Conservation (phyloP, 2,113 vertebrate species). For the Corythornis cristatus region DNA sequence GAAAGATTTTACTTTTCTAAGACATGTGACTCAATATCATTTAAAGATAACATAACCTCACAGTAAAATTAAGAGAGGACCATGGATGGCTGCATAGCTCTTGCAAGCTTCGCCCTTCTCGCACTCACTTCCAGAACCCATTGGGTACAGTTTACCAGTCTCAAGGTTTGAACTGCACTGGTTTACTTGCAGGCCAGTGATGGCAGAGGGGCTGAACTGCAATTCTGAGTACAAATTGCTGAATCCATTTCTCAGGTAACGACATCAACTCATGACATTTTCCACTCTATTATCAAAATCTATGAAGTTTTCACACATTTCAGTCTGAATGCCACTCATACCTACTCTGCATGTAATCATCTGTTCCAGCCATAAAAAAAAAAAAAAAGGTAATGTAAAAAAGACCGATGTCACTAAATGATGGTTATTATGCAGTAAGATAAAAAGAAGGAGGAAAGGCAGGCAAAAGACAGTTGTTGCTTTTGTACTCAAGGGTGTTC, state of each 20-base stretch:
- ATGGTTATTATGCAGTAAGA: background rate
- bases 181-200: background rate
- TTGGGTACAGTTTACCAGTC: background rate
- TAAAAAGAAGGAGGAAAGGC: background rate
- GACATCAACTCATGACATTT: background rate
- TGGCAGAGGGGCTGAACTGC: background rate
- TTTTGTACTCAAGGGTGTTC: background rate
- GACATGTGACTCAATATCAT: background rate
- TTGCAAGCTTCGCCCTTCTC: background rate
- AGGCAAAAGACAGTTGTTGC: background rate
- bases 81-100: background rate
- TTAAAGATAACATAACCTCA: background rate
- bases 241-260: background rate
- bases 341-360: background rate
- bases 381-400: background rate
- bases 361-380: background rate
- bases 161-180: background rate
- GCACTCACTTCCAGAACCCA: background rate
- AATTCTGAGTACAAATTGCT: background rate
- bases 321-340: background rate
- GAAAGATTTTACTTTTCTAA: background rate
- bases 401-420: background rate
- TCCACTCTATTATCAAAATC: background rate
- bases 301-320: background rate
- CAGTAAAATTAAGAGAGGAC: background rate